Evolutionary conservation across 2,888 invertebrate genomes (phyloP).

Genomic region (Esperia sulphurella): DNA sequence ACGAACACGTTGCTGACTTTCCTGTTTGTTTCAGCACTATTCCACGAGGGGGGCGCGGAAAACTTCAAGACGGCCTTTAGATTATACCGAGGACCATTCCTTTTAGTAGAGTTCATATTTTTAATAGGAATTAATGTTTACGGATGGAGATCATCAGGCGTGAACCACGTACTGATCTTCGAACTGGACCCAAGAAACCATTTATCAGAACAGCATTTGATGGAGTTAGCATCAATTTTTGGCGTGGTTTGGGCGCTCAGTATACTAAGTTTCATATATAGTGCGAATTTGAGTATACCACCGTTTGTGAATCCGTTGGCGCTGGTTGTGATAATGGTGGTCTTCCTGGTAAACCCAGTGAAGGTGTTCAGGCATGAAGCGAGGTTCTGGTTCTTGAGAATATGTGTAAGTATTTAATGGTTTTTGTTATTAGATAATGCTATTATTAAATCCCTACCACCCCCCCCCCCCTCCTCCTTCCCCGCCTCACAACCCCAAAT

Average conservation of each 20-base stretch:
- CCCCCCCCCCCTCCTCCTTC: no score
- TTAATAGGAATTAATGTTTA: constrained; percentile 97
- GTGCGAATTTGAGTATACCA: constrained; percentile 91
- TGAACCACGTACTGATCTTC: constrained; percentile 98
- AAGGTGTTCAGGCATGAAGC: constrained; percentile 95
- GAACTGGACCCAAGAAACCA: constrained; percentile 97
- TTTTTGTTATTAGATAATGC: no score
- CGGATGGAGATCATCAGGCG: constrained; percentile 98
- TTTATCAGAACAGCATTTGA: constrained; percentile 94
- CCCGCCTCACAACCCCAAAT: no score
- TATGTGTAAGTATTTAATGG: constrained; percentile 83
- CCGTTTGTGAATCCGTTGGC: constrained; percentile 95
- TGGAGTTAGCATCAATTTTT: constrained; percentile 95
- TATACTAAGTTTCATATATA: constrained; percentile 88
- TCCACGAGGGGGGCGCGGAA: constrained; percentile 84
- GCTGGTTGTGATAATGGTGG: constrained; percentile 87
- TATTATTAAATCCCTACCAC: no score
- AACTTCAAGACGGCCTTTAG: constrained; percentile 93
- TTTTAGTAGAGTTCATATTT: constrained; percentile 95
- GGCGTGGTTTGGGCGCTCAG: constrained; percentile 97
- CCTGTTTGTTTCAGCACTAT: constrained; percentile 81
- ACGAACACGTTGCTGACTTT: background rate
- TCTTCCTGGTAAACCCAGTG: constrained; percentile 95
- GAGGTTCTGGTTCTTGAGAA: constrained; percentile 94
- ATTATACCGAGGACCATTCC: constrained; percentile 95